A percentile compares a stretch with the other conserved stretches of the same genome.
These are phyloP conservation scores for Silurus asotus DNA, from an alignment of 2,113 vertebrate species.

Conservation along the genomic window DNA sequence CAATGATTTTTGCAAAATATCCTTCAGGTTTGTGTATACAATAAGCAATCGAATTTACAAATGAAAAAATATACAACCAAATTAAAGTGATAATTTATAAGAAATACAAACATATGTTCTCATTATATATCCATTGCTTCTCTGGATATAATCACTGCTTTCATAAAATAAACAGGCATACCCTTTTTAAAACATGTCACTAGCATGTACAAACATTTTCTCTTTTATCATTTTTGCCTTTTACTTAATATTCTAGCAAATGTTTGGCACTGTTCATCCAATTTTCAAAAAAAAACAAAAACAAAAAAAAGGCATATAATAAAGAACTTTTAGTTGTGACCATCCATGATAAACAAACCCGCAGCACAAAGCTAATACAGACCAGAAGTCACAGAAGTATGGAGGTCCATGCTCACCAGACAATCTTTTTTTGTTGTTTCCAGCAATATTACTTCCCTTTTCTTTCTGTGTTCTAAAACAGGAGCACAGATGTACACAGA, in stretches of 20 bases:
- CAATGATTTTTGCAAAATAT: constrained; percentile 53
- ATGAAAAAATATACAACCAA: constrained; percentile 52
- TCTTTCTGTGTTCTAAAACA: constrained; percentile 21
- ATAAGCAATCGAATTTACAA: constrained; percentile 59
- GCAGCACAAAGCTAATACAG: not conserved
- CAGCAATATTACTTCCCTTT: constrained; percentile 17
- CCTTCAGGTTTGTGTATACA: constrained; percentile 61
- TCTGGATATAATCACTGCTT: constrained; percentile 40
- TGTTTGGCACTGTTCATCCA: constrained; percentile 37
- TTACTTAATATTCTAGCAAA: not conserved
- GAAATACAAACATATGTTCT: constrained; percentile 51
- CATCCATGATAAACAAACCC: constrained; percentile 11
- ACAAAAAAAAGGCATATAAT: not conserved
- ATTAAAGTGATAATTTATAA: constrained; percentile 57
- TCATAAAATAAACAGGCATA: constrained; percentile 45
- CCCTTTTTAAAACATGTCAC: constrained; percentile 46
- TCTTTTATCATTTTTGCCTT: not conserved
- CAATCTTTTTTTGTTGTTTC: not conserved
- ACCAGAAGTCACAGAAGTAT: constrained; percentile 4
- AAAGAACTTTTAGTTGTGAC: not conserved
- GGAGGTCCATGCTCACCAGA: not conserved
- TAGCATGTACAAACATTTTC: constrained; percentile 18
- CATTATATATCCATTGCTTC: constrained; percentile 41
- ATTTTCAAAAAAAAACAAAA: not conserved
- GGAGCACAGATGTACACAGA: constrained; percentile 42